Evolutionary conservation across 2,797 vertebrate species (phyloP).

Genomic region (Molossus molossus): DNA sequence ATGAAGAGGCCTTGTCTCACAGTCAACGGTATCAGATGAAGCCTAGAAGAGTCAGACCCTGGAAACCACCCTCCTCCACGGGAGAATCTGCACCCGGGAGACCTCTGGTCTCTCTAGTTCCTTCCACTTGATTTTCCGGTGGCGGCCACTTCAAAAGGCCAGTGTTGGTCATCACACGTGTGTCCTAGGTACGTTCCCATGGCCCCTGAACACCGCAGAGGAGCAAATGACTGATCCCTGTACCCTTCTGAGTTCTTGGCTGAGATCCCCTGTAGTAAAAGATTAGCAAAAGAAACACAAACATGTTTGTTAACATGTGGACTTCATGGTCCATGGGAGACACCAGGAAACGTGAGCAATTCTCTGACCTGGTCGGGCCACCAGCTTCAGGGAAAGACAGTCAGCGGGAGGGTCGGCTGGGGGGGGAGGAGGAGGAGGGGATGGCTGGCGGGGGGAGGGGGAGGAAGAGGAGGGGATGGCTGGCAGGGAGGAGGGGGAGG

Average conservation of each 20-base stretch:
- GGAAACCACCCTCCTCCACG: background rate
- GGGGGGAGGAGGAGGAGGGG: no score
- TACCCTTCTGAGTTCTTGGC: background rate
- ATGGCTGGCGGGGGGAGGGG: no score
- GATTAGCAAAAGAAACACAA: background rate
- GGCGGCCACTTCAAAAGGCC: no score
- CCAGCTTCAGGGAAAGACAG: background rate
- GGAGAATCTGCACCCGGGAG: no score
- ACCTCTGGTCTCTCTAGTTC: no score
- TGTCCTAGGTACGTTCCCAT: background rate
- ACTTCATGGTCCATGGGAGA: background rate
- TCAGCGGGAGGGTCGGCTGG: no score
- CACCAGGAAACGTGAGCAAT: background rate
- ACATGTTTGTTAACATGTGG: background rate
- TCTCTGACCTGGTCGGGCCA: background rate
- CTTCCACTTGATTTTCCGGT: no score
- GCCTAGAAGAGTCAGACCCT: background rate
- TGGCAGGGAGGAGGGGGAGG: no score
- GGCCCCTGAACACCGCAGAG: background rate
- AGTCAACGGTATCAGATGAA: conserved; percentile 20
- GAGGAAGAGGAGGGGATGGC: no score
- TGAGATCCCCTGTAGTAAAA: background rate
- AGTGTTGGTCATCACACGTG: background rate
- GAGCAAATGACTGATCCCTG: background rate
- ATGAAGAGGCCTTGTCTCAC: background rate